A percentile compares a stretch with the other conserved stretches of the same genome.
phyloP scores from a whole-genome alignment of 64 coral and sea anemone species.

The Montipora capricornis region DNA sequence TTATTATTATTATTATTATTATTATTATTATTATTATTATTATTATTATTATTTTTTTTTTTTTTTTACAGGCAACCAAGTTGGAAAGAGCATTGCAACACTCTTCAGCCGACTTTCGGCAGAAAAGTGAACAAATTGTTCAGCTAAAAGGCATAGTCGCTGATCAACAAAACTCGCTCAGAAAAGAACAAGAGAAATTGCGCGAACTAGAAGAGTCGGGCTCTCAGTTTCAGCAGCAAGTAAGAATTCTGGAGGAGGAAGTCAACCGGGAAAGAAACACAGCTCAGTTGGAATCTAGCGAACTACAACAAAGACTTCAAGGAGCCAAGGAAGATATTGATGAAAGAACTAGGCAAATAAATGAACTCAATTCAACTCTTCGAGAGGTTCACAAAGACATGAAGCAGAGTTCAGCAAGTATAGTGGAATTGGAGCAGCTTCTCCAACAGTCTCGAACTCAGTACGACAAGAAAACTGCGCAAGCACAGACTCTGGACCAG shows the following conservation, averaged over 20 bases:
- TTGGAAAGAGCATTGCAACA: conserved; percentile 80
- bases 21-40: too few relatives aligned
- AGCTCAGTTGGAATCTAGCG: conserved; percentile 71
- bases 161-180: conserved; percentile 75
- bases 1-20: too few relatives aligned
- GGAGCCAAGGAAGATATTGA: conserved; percentile 80
- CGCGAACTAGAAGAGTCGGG: conserved; percentile 77
- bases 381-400: conserved; percentile 92
- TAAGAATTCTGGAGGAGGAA: conserved; percentile 85
- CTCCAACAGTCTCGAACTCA: conserved; percentile 83
- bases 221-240: conserved; percentile 86
- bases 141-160: conserved; percentile 79
- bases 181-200: conserved; percentile 74
- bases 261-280: conserved; percentile 82
- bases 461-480: conserved; percentile 79
- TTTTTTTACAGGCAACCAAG: conserved; percentile 74
- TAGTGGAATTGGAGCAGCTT: conserved; percentile 92
- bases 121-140: conserved; percentile 67
- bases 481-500: conserved; percentile 88
- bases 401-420: conserved; percentile 92
- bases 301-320: conserved; percentile 76
- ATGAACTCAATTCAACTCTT: conserved; percentile 88
- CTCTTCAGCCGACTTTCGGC: conserved; percentile 60
- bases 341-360: conserved; percentile 84
- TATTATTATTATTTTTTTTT: not conserved